Conservation (phyloP, 2,113 vertebrate genomes). For the Cygnus atratus region DNA sequence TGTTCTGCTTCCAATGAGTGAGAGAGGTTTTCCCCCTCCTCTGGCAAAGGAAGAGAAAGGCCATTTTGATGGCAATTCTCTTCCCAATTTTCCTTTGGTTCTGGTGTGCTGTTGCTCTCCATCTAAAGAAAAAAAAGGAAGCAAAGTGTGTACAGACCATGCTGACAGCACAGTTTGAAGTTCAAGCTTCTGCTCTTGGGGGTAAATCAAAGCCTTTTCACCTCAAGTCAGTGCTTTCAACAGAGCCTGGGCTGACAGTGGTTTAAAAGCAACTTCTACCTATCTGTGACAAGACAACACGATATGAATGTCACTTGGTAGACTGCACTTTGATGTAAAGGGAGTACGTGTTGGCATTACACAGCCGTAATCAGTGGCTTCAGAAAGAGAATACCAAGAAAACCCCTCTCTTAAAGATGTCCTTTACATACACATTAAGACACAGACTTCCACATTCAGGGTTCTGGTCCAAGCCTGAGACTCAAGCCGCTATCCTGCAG, state of each 20-base stretch:
- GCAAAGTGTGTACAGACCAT: accelerated
- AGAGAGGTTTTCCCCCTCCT: slow-evolving; percentile 91
- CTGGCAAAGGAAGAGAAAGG: slow-evolving; percentile 88
- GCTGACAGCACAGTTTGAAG: neutral
- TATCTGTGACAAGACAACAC: neutral
- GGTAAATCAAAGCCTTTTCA: neutral
- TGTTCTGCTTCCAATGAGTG: slow-evolving; percentile 98
- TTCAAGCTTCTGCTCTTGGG: neutral
- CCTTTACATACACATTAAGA: neutral
- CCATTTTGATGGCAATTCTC: slow-evolving; percentile 92
- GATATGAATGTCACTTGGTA: accelerated
- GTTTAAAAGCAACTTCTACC: neutral
- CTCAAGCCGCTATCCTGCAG: neutral
- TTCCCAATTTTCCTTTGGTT: slow-evolving; percentile 92
- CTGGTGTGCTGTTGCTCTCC: slow-evolving; percentile 85
- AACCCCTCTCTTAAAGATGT: neutral
- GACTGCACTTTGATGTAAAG: neutral
- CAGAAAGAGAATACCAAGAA: neutral
- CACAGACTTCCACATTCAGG: neutral
- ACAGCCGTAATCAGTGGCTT: neutral
- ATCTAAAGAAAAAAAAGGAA: slow-evolving; percentile 54
- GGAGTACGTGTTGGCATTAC: neutral
- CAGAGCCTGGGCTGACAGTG: neutral
- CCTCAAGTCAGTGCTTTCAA: neutral
- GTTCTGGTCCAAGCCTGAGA: neutral